Evolutionary conservation across 2,888 invertebrate species (phyloP).

Genomic region (Amorpha juglandis): DNA sequence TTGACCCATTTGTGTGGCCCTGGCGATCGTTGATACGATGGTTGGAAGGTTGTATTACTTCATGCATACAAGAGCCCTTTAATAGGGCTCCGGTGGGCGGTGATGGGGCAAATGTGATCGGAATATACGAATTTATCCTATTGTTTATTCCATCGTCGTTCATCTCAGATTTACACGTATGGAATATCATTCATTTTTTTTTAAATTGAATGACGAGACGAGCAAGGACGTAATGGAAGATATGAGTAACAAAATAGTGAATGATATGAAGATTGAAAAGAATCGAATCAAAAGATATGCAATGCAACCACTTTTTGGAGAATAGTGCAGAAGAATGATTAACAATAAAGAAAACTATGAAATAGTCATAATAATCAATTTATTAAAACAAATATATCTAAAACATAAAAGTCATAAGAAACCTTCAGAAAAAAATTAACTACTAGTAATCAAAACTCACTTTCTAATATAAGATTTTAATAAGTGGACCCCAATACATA

Average conservation of each 20-base stretch:
- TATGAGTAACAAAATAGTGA: too few relatives aligned
- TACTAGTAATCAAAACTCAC: constrained; percentile 28
- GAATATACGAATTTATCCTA: constrained; percentile 31
- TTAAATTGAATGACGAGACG: too few relatives aligned
- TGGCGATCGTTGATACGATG: constrained; percentile 15
- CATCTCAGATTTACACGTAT: background rate
- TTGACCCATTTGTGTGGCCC: constrained; percentile 35
- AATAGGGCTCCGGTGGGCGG: constrained; percentile 30
- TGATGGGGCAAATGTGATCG: constrained; percentile 31
- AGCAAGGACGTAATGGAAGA: too few relatives aligned
- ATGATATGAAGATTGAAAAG: too few relatives aligned
- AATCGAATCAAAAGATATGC: too few relatives aligned
- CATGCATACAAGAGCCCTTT: constrained; percentile 38
- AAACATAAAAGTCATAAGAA: background rate
- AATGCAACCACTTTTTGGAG: too few relatives aligned
- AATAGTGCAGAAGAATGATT: background rate
- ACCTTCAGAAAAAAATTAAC: background rate
- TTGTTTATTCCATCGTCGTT: background rate
- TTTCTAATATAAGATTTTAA: constrained; percentile 45
- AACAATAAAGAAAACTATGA: background rate
- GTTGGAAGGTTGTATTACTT: constrained; percentile 31
- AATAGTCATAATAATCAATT: constrained; percentile 5
- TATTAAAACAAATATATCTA: constrained; percentile 23
- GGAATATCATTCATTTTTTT: background rate
- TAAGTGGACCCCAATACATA: constrained; percentile 50